Evolutionary conservation across 1,140 invertebrate species (phyloP).

Genomic region (Drosophila nasuta): DNA sequence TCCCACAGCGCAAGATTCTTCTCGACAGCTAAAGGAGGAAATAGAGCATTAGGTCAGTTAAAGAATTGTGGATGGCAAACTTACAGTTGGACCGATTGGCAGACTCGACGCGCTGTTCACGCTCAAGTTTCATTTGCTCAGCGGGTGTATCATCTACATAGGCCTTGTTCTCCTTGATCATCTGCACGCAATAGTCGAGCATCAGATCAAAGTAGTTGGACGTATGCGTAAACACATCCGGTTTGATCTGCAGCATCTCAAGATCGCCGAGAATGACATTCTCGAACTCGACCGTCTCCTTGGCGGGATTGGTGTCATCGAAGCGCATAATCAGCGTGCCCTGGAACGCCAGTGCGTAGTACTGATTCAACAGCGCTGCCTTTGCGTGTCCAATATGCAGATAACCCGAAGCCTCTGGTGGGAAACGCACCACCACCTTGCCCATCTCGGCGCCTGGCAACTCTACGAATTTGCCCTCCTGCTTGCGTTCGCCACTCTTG

Average conservation of each 20-base stretch:
- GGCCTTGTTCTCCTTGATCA: constrained; percentile 95
- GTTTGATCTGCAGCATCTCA: constrained; percentile 95
- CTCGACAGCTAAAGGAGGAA: constrained; percentile 88
- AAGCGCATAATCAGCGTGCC: constrained; percentile 99
- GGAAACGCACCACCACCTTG: constrained; percentile 97
- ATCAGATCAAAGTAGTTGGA: constrained; percentile 99
- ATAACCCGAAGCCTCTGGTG: constrained; percentile 99
- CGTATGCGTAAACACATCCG: constrained; percentile 97
- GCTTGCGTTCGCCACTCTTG: constrained; percentile 86
- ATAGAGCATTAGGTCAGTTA: too few species aligned
- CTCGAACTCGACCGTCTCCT: constrained; percentile 99
- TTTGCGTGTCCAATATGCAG: constrained; percentile 99
- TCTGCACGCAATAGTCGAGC: constrained; percentile 93
- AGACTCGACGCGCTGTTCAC: constrained; percentile 95
- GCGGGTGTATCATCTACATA: constrained; percentile 98
- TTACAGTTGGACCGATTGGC: constrained; percentile 94
- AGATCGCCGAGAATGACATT: constrained; percentile 98
- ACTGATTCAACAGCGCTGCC: constrained; percentile 98
- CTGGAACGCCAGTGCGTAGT: constrained; percentile 97
- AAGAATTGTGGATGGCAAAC: too few species aligned
- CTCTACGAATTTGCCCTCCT: constrained; percentile 98
- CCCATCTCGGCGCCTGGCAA: constrained; percentile 98
- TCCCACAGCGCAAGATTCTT: constrained; percentile 96
- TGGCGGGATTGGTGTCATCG: constrained; percentile 99
- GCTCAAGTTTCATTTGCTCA: constrained; percentile 97